phyloP scores from a whole-genome alignment of 1,140 invertebrate species.

The Hirudo medicinalis region DNA sequence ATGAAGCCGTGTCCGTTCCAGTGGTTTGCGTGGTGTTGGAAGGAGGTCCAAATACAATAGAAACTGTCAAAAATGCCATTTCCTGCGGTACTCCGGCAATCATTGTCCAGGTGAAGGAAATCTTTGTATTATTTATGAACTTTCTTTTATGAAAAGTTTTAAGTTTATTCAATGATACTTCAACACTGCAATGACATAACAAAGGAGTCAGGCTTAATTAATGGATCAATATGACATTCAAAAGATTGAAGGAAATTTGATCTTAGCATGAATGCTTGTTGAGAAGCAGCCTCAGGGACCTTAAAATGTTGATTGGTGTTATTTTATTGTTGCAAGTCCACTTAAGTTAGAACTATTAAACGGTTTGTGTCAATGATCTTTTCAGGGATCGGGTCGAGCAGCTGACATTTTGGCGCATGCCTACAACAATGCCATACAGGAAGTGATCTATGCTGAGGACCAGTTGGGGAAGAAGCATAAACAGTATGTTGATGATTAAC shows the following conservation, averaged over 20 bases:
- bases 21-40: conserved; percentile 37
- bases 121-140: too few species aligned
- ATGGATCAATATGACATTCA: too few species aligned
- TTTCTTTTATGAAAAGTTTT: too few species aligned
- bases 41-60: conserved; percentile 38
- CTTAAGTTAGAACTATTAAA: neutral
- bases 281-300: too few species aligned
- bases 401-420: conserved; percentile 44
- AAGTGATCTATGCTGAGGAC: conserved; percentile 29
- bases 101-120: conserved; percentile 30
- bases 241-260: too few species aligned
- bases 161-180: too few species aligned
- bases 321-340: too few species aligned
- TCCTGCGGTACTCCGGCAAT: conserved; percentile 36
- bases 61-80: conserved; percentile 36
- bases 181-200: too few species aligned
- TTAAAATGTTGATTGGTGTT: too few species aligned
- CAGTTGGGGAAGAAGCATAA: conserved; percentile 26
- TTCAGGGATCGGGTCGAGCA: conserved; percentile 42
- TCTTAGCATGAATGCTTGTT: too few species aligned
- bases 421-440: conserved; percentile 32
- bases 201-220: too few species aligned
- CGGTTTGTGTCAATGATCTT: conserved; percentile 17
- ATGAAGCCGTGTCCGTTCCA: conserved; percentile 30
- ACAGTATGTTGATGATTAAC: conserved; percentile 24